phyloP scores from a whole-genome alignment of 1,140 invertebrate species.

The Drosophila bocki region DNA sequence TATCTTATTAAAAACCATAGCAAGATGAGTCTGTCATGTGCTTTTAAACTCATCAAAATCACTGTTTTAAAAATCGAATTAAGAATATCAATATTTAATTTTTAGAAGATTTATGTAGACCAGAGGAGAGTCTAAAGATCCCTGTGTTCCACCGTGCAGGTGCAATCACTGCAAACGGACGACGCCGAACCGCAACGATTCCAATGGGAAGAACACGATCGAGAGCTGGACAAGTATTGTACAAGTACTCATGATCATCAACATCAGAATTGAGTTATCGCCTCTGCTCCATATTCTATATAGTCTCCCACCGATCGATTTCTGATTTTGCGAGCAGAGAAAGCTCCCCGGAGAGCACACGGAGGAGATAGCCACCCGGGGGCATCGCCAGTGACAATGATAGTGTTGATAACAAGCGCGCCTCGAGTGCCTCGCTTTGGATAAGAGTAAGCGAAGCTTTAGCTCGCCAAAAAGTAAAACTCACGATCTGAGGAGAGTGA shows the following conservation, averaged over 20 bases:
- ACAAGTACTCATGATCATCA: slow-evolving; percentile 42
- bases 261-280: slow-evolving; percentile 68
- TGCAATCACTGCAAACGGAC: slow-evolving; percentile 13
- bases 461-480: slow-evolving; percentile 44
- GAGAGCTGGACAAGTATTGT: slow-evolving; percentile 28
- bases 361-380: slow-evolving; percentile 13
- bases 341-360: slow-evolving; percentile 21
- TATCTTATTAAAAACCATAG: no score
- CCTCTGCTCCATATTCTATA: slow-evolving; percentile 27
- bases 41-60: neutral
- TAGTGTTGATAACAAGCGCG: slow-evolving; percentile 65
- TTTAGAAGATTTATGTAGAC: neutral
- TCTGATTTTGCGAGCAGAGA: slow-evolving; percentile 43
- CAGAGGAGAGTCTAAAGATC: neutral
- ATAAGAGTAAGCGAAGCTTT: slow-evolving; percentile 48
- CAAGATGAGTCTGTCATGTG: neutral
- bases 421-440: slow-evolving; percentile 53
- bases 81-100: neutral
- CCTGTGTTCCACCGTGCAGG: slow-evolving; percentile 15
- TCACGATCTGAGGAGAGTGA: slow-evolving; percentile 45
- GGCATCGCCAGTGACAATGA: slow-evolving; percentile 41
- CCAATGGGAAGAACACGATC: neutral
- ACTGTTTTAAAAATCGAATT: neutral
- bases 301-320: slow-evolving; percentile 5
- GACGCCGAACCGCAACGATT: neutral